Conservation (phyloP, 2,888 invertebrate species). For the Bugula neritina region DNA sequence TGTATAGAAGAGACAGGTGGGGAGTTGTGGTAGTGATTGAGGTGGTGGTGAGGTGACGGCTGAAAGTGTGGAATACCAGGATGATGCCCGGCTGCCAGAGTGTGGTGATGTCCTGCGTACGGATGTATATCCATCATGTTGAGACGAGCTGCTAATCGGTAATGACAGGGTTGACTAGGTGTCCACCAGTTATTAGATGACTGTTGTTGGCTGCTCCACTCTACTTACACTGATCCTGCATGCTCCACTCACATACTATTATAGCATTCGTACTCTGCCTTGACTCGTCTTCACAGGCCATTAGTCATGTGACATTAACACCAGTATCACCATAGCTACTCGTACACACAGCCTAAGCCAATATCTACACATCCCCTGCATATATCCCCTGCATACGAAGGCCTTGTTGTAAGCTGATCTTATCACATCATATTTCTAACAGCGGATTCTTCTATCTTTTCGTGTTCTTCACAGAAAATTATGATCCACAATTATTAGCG, state of each 20-base stretch:
- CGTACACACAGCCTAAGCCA: too few relatives aligned
- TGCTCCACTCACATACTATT: too few relatives aligned
- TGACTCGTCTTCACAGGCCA: conserved; percentile 23
- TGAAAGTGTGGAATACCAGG: background rate
- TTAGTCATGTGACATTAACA: background rate
- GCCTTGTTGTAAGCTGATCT: too few relatives aligned
- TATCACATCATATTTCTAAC: conserved; percentile 18
- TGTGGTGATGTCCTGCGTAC: background rate
- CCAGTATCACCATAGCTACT: too few relatives aligned
- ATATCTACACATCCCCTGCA: too few relatives aligned
- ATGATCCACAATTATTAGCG: too few relatives aligned
- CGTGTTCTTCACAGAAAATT: too few relatives aligned
- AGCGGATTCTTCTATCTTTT: background rate
- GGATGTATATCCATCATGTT: conserved; percentile 26
- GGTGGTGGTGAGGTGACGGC: conserved; percentile 14
- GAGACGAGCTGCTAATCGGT: background rate
- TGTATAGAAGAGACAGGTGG: background rate
- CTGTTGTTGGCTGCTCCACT: background rate
- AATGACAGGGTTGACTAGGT: background rate
- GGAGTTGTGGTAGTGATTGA: conserved; percentile 20
- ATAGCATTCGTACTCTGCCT: too few relatives aligned
- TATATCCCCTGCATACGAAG: too few relatives aligned
- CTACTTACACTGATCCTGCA: too few relatives aligned
- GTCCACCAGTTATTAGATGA: background rate
- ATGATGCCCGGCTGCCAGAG: background rate